These are phyloP conservation scores for Paratrypauchen microcephalus DNA, from an alignment of 2,797 vertebrate genomes.

Conservation along the genomic window DNA sequence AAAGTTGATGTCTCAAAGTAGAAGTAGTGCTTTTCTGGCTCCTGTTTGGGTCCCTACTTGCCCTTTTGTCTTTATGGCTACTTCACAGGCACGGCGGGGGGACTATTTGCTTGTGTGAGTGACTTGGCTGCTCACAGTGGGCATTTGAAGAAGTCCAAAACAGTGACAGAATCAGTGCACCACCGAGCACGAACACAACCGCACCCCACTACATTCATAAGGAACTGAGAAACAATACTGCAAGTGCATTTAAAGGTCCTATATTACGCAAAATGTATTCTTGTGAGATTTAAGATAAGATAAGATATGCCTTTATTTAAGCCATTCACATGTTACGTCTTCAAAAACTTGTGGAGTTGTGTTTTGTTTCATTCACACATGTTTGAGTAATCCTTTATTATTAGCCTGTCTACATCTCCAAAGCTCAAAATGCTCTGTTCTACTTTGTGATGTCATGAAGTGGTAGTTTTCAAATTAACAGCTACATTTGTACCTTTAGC, in stretches of 20 bases:
- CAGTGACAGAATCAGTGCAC: constrained; percentile 65
- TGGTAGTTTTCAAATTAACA: no score
- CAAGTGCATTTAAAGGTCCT: constrained; percentile 6
- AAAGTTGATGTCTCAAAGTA: constrained; percentile 15
- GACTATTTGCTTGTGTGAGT: constrained; percentile 68
- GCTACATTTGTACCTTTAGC: no score
- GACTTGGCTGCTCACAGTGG: constrained; percentile 65
- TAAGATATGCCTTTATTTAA: no score
- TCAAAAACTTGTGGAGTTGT: no score
- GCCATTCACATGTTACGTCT: no score
- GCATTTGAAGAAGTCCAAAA: constrained; percentile 51
- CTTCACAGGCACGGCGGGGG: constrained; percentile 59
- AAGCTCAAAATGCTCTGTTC: no score
- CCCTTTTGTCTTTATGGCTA: constrained; percentile 47
- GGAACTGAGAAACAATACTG: constrained; percentile 24
- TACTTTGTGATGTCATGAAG: no score
- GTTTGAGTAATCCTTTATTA: no score
- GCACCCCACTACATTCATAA: constrained; percentile 36
- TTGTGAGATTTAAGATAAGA: no score
- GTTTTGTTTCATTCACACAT: no score
- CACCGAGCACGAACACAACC: constrained; percentile 30
- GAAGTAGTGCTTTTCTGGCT: constrained; percentile 3
- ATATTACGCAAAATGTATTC: no score
- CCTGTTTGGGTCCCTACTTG: constrained; percentile 27
- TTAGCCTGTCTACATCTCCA: no score